Evolutionary conservation across 1,140 invertebrate species (phyloP), one percentile per base, ranked within the genome.

Genomic region (Steinernema feltiae): DNA sequence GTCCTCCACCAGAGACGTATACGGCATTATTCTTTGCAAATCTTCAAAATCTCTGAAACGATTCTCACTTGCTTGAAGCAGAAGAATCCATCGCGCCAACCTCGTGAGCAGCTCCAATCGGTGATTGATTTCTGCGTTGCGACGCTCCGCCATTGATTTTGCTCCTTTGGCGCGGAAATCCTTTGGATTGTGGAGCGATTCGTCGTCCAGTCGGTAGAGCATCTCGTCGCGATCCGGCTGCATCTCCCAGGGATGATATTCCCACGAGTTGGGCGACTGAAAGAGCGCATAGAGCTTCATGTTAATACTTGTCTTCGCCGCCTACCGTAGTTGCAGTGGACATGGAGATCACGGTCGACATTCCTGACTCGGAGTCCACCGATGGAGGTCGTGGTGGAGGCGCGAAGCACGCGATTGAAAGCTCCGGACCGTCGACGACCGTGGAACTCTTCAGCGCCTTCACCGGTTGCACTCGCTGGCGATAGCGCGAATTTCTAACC

Each of bases 191-290:
- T 63, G 53, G 7, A 63, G 53, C 15, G 53, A 63, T 15, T 63
- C 53, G 12, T 63, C 53, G 15, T 63, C 53, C 53, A 63, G 53
- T 12, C 53, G 53, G 24, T 15, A 63, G 53, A 63, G 2, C 53
- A 63, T 63, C 53, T 63, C 53, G 53, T 63, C 53, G 7, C 24
- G 15, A 21, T 3, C 24, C 24, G 53, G 53, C 53, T 63, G 53
- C 53, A 63, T 63, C 7, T 63, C 53, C 53, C 53, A 63, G 24
- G 53, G 53, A 63, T 63, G 53, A 21, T n/a, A 63, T 63, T 63
- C 53, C 53, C 53, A 63, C 24, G 53, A 63, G 12, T 27, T 12
- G 7, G 53, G 53, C 2, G 53, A 12, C 53, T 63, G 24, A 63
- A 63, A 63, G 15, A 15, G 15, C 2, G 7, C 53, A 63, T 63